Base-by-base conservation (phyloP, 2,888 invertebrate species). In the Merodon equestris region DNA sequence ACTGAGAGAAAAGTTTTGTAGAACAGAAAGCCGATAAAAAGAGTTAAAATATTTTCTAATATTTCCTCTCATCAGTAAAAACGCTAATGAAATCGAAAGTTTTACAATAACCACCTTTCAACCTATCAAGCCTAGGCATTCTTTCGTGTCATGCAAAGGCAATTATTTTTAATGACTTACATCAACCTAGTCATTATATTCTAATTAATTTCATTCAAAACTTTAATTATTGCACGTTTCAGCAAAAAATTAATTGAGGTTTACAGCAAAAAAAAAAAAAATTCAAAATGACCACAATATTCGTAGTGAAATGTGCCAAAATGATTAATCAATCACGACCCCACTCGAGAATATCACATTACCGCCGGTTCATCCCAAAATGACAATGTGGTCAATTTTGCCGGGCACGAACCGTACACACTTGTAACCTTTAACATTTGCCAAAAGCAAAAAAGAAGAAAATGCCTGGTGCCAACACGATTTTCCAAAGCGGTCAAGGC, bases 381-480 rank as follows among this genome's bases (percentile, higher is more conserved):
- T 81, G 81, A 81, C 81, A 81, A 63, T 75, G 81, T 76, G 81
- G 81, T 81, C 81, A 81, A 81, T 76, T 81, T 81, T 50, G n/a
- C 71, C 76, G 71, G 81, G 81, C 81, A 81, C 81, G 81, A 76
- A 81, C 81, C 63, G 63, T 71, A 81, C 81, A 76, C 81, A 81
- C 81, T 81, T 76, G 81, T 76, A 71, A 81, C 81, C 81, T 81
- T 81, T 81, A 81, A 81, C 81, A 81, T 81, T 57, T 5, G 38
- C n/a, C 40, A 48, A 27, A 27, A 27, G n/a, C n/a, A n/a, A n/a
- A n/a, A n/a, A n/a, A n/a, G n/a, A 27, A 27, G 7, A 54, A 36
- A 45, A 64, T 54, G 60, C 19, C 66, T 40, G 60, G 66, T 71
- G 71, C 71, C 76, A 71, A 76, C 76, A 71, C 47, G 61, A n/a